Evolutionary conservation across 2,888 invertebrate genomes (phyloP).

Genomic region (Diaphora mendica): DNA sequence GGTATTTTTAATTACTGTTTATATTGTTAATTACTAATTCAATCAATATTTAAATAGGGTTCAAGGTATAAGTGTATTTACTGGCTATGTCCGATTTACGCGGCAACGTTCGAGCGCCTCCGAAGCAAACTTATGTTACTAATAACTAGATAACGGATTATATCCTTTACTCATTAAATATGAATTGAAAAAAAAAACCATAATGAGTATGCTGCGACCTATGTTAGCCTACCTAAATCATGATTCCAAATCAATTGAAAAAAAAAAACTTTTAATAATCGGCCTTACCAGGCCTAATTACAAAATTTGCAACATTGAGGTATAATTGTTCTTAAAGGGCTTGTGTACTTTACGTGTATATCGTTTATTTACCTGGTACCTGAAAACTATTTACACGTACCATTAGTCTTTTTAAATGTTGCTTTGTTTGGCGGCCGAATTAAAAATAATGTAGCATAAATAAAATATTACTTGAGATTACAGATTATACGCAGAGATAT

Average conservation of each 20-base stretch:
- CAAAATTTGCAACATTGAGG: conserved; percentile 14
- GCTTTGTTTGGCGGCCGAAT: neutral
- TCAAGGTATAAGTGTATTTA: too few relatives aligned
- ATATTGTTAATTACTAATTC: too few relatives aligned
- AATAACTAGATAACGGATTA: neutral
- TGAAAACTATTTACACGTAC: conserved; percentile 2
- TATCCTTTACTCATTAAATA: neutral
- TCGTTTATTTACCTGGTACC: neutral
- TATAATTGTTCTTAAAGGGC: conserved; percentile 15
- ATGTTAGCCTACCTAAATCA: neutral
- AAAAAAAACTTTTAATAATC: conserved; percentile 4
- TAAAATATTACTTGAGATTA: neutral
- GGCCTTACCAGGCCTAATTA: conserved; percentile 8
- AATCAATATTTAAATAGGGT: too few relatives aligned
- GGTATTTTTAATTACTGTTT: neutral
- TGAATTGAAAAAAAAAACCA: neutral
- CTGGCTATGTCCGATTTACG: neutral
- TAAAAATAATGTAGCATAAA: neutral
- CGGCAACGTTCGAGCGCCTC: neutral
- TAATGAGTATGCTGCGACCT: neutral
- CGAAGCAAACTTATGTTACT: neutral
- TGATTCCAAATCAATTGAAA: neutral
- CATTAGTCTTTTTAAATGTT: conserved; percentile 4
- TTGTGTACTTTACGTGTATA: conserved; percentile 12
- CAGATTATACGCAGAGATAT: neutral